phyloP scores from a whole-genome alignment of 1,140 invertebrate species.

The Drosophila novamexicana region DNA sequence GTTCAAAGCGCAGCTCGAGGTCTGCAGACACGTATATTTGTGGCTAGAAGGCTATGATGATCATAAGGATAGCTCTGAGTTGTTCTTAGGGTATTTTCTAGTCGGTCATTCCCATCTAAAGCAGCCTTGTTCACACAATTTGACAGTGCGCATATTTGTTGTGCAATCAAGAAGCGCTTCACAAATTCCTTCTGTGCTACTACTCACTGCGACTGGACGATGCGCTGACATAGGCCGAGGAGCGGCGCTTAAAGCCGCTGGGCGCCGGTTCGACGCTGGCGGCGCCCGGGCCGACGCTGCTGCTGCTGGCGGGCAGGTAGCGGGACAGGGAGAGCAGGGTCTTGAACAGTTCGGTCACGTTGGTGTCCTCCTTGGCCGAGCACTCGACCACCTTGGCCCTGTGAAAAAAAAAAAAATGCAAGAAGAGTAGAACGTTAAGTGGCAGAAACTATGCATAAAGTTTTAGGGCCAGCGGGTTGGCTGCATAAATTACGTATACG shows the following conservation, averaged over 20 bases:
- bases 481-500: slow-evolving; percentile 45
- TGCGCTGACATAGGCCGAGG: slow-evolving; percentile 89
- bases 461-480: slow-evolving; percentile 17
- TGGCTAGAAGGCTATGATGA: no score
- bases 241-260: slow-evolving; percentile 89
- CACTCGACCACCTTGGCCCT: slow-evolving; percentile 92
- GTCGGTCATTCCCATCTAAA: no score
- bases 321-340: slow-evolving; percentile 89
- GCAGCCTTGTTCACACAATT: no score
- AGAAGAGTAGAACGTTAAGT: slow-evolving; percentile 13
- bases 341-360: slow-evolving; percentile 91
- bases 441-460: slow-evolving; percentile 38
- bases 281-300: slow-evolving; percentile 79
- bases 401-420: slow-evolving; percentile 18
- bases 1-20: no score
- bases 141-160: not conserved
- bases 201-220: slow-evolving; percentile 86
- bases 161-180: not conserved
- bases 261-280: slow-evolving; percentile 85
- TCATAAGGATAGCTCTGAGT: no score
- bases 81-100: no score
- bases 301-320: slow-evolving; percentile 86
- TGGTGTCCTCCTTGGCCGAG: slow-evolving; percentile 92
- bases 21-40: no score
- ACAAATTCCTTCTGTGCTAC: slow-evolving; percentile 40